Percentiles rank a stretch among this genome's conserved stretches.
phyloP scores from a whole-genome alignment of 1,140 invertebrate species.

The Saccostrea cuccullata region DNA sequence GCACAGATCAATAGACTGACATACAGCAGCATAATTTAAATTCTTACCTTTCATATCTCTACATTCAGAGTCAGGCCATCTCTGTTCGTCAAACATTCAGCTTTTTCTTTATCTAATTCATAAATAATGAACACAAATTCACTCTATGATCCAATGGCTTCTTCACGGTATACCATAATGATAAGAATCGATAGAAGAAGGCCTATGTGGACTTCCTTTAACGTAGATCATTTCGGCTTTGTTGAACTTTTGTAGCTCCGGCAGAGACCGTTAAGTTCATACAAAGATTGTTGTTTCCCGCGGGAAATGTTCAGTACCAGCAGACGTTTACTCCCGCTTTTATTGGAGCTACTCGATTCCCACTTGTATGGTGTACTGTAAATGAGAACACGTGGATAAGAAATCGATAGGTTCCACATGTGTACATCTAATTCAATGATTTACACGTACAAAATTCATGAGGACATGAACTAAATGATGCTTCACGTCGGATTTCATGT shows the following conservation, averaged over 20 bases:
- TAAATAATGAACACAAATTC: conserved; percentile 7
- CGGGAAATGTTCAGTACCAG: not conserved
- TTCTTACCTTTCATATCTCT: conserved; percentile 15
- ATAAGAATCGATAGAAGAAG: conserved; percentile 15
- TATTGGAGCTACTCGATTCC: not conserved
- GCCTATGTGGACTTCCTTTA: not conserved
- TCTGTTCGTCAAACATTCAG: not conserved
- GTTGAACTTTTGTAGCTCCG: not conserved
- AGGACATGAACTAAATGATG: too few relatives aligned
- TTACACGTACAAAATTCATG: not conserved
- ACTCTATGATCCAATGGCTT: not conserved
- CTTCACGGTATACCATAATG: conserved; percentile 5
- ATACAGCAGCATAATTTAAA: not conserved
- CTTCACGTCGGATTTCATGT: too few relatives aligned
- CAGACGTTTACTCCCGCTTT: not conserved
- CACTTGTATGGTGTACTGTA: not conserved
- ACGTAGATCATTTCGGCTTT: not conserved
- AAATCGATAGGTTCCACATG: not conserved
- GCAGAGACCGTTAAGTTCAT: not conserved
- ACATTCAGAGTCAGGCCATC: not conserved
- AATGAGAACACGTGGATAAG: not conserved
- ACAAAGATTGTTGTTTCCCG: not conserved
- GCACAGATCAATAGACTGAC: not conserved
- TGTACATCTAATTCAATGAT: not conserved
- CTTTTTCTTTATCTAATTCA: not conserved